phyloP scores from a whole-genome alignment of 1,140 invertebrate genomes.

The Atta texana region DNA sequence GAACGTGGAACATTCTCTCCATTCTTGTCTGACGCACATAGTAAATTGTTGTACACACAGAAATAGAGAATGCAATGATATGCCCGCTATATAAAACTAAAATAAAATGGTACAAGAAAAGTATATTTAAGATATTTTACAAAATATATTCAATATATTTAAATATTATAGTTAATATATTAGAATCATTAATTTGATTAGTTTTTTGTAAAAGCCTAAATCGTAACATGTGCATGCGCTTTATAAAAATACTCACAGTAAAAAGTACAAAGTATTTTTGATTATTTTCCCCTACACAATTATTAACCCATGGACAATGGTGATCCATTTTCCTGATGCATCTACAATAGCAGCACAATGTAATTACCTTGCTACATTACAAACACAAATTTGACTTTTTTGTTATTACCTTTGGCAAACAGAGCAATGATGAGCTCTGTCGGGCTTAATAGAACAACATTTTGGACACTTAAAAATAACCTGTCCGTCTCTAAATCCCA shows the following conservation, averaged over 20 bases:
- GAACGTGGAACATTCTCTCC: slow-evolving; percentile 96
- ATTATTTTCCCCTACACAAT: slow-evolving; percentile 99
- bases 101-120: slow-evolving; percentile 80
- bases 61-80: slow-evolving; percentile 97
- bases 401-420: slow-evolving; percentile 93
- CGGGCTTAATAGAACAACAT: slow-evolving; percentile 99
- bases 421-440: slow-evolving; percentile 99
- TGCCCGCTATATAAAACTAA: slow-evolving; percentile 98
- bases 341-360: slow-evolving; percentile 79
- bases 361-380: too few species aligned
- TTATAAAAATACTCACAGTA: slow-evolving; percentile 91
- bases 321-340: slow-evolving; percentile 99
- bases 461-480: slow-evolving; percentile 99
- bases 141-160: slow-evolving; percentile 14
- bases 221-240: background rate
- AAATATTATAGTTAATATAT: background rate
- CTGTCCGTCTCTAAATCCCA: slow-evolving; percentile 97
- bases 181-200: background rate
- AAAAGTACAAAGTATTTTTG: slow-evolving; percentile 99
- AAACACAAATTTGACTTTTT: background rate
- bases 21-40: slow-evolving; percentile 96
- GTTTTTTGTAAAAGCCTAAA: background rate
- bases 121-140: background rate
- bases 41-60: slow-evolving; percentile 97
- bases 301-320: slow-evolving; percentile 99